Conservation (phyloP, 2,888 invertebrate species). For the Acrobasis suavella region DNA sequence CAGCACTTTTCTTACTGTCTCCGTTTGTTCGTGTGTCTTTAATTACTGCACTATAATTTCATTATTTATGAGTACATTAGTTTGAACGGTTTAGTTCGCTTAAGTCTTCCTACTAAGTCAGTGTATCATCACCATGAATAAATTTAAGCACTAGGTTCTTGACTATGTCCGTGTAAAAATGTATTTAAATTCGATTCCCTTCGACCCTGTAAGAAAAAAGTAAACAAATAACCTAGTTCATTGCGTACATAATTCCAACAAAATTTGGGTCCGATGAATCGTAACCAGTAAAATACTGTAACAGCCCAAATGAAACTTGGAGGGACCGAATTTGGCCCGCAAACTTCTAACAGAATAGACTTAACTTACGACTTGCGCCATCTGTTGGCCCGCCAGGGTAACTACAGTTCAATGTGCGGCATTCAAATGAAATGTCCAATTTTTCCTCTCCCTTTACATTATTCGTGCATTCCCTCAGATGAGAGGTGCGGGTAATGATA, state of each 20-base stretch:
- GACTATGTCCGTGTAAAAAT: too few relatives aligned
- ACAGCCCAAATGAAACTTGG: conserved; percentile 28
- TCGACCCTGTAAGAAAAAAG: neutral
- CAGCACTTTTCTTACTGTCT: too few relatives aligned
- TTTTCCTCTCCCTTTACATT: conserved; percentile 13
- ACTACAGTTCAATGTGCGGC: conserved; percentile 37
- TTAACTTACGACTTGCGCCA: conserved; percentile 35
- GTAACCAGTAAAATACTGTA: conserved; percentile 20
- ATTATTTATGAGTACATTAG: too few relatives aligned
- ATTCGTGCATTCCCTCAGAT: conserved; percentile 11
- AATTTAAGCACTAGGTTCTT: too few relatives aligned
- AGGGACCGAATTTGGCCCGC: conserved; percentile 26
- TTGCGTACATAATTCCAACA: conserved; percentile 11
- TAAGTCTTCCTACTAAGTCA: too few relatives aligned
- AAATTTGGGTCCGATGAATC: conserved; percentile 6
- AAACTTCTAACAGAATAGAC: conserved; percentile 30
- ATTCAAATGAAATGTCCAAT: conserved; percentile 33
- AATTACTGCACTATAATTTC: too few relatives aligned
- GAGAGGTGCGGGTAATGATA: conserved; percentile 19
- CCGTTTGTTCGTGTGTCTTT: too few relatives aligned
- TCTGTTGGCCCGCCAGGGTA: conserved; percentile 34
- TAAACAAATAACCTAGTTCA: neutral
- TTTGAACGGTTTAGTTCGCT: too few relatives aligned
- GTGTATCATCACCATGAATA: too few relatives aligned
- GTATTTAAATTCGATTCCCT: neutral